phyloP scores from a whole-genome alignment of 2,888 invertebrate genomes.

The Listrodromus nycthemerus region DNA sequence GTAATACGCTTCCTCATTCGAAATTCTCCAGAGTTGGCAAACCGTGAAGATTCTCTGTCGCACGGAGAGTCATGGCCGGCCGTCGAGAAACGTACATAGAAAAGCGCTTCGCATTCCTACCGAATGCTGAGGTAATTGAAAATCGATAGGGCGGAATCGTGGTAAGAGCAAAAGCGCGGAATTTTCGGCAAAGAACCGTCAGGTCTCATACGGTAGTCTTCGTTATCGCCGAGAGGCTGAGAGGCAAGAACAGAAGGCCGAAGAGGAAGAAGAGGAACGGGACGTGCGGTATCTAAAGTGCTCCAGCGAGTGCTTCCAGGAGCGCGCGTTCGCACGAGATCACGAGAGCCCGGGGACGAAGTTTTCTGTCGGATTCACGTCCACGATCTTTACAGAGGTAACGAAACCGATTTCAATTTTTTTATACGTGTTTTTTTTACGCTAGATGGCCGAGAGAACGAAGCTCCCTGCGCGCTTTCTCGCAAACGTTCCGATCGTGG shows the following conservation, averaged over 20 bases:
- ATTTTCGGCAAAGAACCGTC: conserved; percentile 34
- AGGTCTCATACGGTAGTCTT: conserved; percentile 38
- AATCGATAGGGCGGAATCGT: conserved; percentile 21
- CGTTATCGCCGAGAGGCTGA: conserved; percentile 47
- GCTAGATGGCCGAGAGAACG: too few relatives aligned
- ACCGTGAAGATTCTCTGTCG: conserved; percentile 17
- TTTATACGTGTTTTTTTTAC: not conserved
- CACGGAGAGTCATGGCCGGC: not conserved
- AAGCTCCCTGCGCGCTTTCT: too few relatives aligned
- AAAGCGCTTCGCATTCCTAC: conserved; percentile 32
- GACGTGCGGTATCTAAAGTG: conserved; percentile 63
- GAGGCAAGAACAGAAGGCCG: not conserved
- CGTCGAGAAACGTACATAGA: conserved; percentile 23
- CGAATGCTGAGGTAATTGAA: conserved; percentile 13
- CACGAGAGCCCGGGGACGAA: conserved; percentile 2
- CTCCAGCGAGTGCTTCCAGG: conserved; percentile 32
- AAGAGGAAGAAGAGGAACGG: conserved; percentile 46
- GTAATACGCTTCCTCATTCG: not conserved
- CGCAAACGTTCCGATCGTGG: too few relatives aligned
- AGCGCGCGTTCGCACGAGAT: conserved; percentile 33
- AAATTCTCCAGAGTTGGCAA: not conserved
- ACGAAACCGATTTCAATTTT: not conserved
- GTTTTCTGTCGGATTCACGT: not conserved
- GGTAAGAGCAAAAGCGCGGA: conserved; percentile 17
- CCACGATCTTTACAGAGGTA: not conserved